Evolutionary conservation across 2,797 vertebrate species (phyloP), one percentile per base, ranked within the genome.

Genomic region (Jordanella pulchra): DNA sequence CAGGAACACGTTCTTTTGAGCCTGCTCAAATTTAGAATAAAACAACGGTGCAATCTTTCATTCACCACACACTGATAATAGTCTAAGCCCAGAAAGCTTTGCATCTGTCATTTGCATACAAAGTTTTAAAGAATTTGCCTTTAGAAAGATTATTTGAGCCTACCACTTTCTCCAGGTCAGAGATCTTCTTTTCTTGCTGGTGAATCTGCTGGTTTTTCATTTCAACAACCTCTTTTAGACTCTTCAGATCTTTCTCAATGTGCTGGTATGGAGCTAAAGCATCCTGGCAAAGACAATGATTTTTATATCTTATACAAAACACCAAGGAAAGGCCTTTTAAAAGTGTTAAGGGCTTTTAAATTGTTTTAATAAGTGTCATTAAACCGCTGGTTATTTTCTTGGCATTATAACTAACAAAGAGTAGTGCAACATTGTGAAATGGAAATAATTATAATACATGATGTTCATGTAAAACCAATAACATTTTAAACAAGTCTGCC

Each of bases 161-260:
- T 93, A 99, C 98, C 95, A 99, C 95, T 93, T 95, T 98, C 86
- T 99, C 96, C 77, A 99, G 89, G 66, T 98, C 96, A 47, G 96
- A 93, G 30, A 99, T 98, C 88, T 95, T 97, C 87, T 96, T 97
- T 80, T 99, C 97, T 74, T 99, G 98, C 61, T 98, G 94, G 84
- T 98, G 98, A 77, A 99, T 99, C 80, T 98, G 96, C 77, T 96
- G 95, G 89, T 97, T 99, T 91, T 99, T 99, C 97, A 99, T 97
- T 89, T 98, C 97, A 54, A 99, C 90, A 56, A 99, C 95, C 65
- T 98, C 96, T 84, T 96, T 97, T 79, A 99, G 89, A 77, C 97
- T 99, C 87, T 94, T 96, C 86, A 99, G 92, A 63, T 99, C 98
- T 87, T 98, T 93, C 80, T 99, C 96, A 70, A 99, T 95, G 90